Base-by-base conservation (phyloP, 2,113 vertebrate genomes). In the Chloropsis cyanopogon region DNA sequence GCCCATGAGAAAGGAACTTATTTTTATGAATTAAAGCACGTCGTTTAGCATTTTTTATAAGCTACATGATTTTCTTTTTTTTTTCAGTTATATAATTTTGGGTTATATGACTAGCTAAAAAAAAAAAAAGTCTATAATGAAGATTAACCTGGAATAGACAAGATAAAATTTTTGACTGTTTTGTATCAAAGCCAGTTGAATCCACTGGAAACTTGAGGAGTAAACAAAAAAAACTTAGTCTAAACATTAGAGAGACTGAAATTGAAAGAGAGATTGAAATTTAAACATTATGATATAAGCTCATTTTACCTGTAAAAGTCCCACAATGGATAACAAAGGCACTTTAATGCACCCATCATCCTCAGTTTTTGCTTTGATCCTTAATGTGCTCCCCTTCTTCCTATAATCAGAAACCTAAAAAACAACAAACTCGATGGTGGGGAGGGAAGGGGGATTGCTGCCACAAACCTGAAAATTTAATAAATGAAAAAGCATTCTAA, bases 291-390 rank as follows among this genome's bases (percentile, higher is more conserved):
- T 37, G 12, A 35, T 71, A 82, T 79, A 60, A 91, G 44, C 9
- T 61, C 13, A 44, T 75, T 68, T 93, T 68, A 87, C 65, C 26
- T 89, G 39, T 60, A 89, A 89, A 93, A 75, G 49, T 76, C 31
- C 37, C 69, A 7, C 42, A 81, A 11, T 13, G 9, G 29, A 6
- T 60, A 86, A 47, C 4, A 50, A 70, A 84, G 64, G 22, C 41
- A 54, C 47, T 86, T 60, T 29, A 57, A 90, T 46, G 28, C 23
- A 64, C 21, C 14, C 14, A 59, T n/a, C n/a, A 47, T 18, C 37
- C 26, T 11, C 39, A 53, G 22, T 20, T 69, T 64, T 86, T 49
- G 21, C 72, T 91, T 69, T 81, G 64, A 53, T 72, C 31, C 8
- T 60, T 72, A 25, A 35, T 5, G 22, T 0, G 5, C 5, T 61